A percentile compares a stretch with the other conserved stretches of the same genome.
These are phyloP conservation scores for Monarcha castaneiventris DNA, from an alignment of 2,113 vertebrate species.

Conservation along the genomic window DNA sequence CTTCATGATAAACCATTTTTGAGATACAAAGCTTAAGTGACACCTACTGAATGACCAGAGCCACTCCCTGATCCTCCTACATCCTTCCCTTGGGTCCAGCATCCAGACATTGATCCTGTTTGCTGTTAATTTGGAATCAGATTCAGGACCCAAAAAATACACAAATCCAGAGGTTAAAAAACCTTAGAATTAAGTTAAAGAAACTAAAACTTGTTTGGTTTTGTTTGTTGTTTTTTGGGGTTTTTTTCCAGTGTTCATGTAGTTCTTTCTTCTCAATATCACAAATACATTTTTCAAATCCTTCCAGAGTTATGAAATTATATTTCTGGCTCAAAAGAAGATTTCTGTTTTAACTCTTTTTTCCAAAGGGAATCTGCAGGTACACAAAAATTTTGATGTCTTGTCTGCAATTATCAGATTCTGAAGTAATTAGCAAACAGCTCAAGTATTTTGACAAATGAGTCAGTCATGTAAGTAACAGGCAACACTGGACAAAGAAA, in stretches of 20 bases:
- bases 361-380: neutral
- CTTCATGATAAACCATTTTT: neutral
- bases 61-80: neutral
- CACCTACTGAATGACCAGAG: neutral
- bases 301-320: constrained; percentile 15
- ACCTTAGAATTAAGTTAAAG: neutral
- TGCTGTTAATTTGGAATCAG: neutral
- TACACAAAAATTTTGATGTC: neutral
- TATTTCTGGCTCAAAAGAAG: constrained; percentile 6
- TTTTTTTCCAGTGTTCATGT: neutral
- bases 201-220: neutral
- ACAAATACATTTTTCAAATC: neutral
- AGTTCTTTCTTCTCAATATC: constrained; percentile 35
- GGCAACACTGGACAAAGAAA: constrained; percentile 69
- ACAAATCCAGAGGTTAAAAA: neutral
- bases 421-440: constrained; percentile 60
- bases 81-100: neutral
- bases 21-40: neutral
- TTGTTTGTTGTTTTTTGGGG: neutral
- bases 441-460: constrained; percentile 57
- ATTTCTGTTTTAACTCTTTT: constrained; percentile 9
- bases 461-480: constrained; percentile 53
- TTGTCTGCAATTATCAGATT: constrained; percentile 56
- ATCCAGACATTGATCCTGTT: neutral
- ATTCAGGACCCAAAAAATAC: neutral